Conservation (phyloP, 2,888 invertebrate genomes). For the Phaonia tiefii region DNA sequence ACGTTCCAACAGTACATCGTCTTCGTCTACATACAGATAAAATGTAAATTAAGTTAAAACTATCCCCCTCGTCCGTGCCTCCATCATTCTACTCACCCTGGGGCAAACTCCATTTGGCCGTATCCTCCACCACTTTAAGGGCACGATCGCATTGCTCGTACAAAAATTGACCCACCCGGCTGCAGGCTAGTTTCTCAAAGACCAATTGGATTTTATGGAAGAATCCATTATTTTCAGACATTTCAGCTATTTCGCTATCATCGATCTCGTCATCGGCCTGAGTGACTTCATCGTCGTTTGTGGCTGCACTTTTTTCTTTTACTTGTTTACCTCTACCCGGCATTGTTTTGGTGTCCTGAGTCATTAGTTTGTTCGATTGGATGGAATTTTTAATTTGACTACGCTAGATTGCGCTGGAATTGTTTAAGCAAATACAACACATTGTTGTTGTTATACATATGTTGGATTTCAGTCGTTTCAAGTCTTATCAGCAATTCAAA, state of each 20-base stretch:
- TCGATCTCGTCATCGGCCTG: slow-evolving; percentile 40
- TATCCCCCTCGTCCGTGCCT: not conserved
- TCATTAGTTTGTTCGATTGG: slow-evolving; percentile 68
- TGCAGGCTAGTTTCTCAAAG: slow-evolving; percentile 75
- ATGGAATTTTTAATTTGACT: not conserved
- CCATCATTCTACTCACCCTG: slow-evolving; percentile 69
- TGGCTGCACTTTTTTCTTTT: slow-evolving; percentile 11
- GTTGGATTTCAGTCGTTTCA: not conserved
- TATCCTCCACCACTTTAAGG: slow-evolving; percentile 76
- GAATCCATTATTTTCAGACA: slow-evolving; percentile 18
- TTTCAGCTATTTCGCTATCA: slow-evolving; percentile 33
- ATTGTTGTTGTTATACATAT: no score
- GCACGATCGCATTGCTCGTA: slow-evolving; percentile 74
- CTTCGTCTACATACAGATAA: slow-evolving; percentile 50
- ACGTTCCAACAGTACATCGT: slow-evolving; percentile 70
- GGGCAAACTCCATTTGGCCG: slow-evolving; percentile 79
- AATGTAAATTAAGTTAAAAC: not conserved
- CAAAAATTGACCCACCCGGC: slow-evolving; percentile 74
- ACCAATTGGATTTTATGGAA: slow-evolving; percentile 70
- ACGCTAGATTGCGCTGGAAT: not conserved
- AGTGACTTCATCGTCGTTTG: slow-evolving; percentile 23
- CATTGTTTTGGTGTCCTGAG: slow-evolving; percentile 62
- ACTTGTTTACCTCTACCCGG: slow-evolving; percentile 41
- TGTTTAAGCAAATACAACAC: not conserved
- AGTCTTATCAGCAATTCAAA: slow-evolving; percentile 45